Evolutionary conservation across 2,797 vertebrate species (phyloP), one percentile per base, ranked within the genome.

Genomic region (Intellagama lesueurii): DNA sequence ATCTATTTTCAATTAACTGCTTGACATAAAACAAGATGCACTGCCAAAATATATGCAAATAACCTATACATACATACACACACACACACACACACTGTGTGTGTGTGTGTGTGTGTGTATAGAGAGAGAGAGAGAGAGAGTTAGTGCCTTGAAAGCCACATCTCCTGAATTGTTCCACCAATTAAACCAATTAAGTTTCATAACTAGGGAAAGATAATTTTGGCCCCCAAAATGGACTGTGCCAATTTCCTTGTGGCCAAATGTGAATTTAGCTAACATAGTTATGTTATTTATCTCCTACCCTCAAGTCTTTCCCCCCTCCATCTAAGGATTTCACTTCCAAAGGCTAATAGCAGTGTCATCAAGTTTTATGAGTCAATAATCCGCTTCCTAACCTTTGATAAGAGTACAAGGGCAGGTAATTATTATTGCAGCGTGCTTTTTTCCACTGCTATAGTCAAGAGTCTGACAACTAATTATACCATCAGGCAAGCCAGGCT

Each of bases 341-440:
- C 93, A 85, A 89, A 60, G 83, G 90, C 49, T 76, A 82, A 66
- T 26, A 77, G 16, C 76, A 68, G 30, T 89, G 32, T 66, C 83
- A 89, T 26, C 40, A 6, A 91, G 83, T 70, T 91, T 88, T 85
- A 88, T 79, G 85, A 93, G 91, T 66, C 76, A 89, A 0, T 68
- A 82, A 86, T 81, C 35, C 35, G 86, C 84, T 81, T 88, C 69
- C 88, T 73, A 91, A 78, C 90, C 72, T 0, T 88, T 70, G 86
- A 66, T 68, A 86, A 0, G 47, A 87, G 44, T 68, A 78, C 52
- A 88, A 88, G 49, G 32, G 66, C 75, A 32, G 17, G 64, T 60
- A 3, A 7, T 64, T 92, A 81, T 90, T 79, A 56, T 0, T 85
- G 22, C 12, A 16, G 32, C n/a, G 68, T 7, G 28, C 2, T 87